These are phyloP conservation scores for Eriocheir sinensis DNA, from an alignment of 1,140 invertebrate species.

Conservation along the genomic window DNA sequence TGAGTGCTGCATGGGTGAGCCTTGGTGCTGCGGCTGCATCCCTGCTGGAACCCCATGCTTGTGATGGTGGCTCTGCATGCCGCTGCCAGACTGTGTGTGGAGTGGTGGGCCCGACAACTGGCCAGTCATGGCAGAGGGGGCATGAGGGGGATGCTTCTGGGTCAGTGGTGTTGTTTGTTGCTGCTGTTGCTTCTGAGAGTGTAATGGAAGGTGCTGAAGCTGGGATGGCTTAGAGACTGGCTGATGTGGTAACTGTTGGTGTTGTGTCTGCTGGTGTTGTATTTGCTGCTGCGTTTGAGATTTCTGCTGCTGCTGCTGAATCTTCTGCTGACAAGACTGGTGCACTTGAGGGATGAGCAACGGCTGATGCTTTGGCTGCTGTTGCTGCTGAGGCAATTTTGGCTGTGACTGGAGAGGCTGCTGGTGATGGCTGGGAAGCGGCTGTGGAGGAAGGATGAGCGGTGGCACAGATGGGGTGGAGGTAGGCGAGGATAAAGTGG, in stretches of 20 bases:
- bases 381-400: not conserved
- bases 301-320: slow-evolving; percentile 53
- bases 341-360: slow-evolving; percentile 57
- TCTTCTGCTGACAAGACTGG: slow-evolving; percentile 54
- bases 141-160: slow-evolving; percentile 11
- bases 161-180: slow-evolving; percentile 2
- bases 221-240: not conserved
- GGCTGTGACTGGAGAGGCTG: slow-evolving; percentile 39
- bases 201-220: slow-evolving; percentile 38
- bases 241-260: slow-evolving; percentile 19
- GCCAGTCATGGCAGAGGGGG: not conserved
- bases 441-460: not conserved
- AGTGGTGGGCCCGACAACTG: not conserved
- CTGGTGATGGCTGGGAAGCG: not conserved
- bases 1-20: not conserved
- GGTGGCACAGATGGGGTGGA: slow-evolving; percentile 15
- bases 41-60: slow-evolving; percentile 30
- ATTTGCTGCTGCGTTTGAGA: slow-evolving; percentile 33
- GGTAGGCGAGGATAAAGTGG: not conserved
- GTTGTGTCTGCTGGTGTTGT: slow-evolving; percentile 46
- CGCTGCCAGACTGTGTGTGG: not conserved
- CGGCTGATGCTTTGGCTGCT: slow-evolving; percentile 54
- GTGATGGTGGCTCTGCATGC: slow-evolving; percentile 8
- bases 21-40: slow-evolving; percentile 10
- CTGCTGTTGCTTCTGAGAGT: slow-evolving; percentile 5